Conservation (phyloP, 2,113 vertebrate species). For the Ptilonorhynchus violaceus region DNA sequence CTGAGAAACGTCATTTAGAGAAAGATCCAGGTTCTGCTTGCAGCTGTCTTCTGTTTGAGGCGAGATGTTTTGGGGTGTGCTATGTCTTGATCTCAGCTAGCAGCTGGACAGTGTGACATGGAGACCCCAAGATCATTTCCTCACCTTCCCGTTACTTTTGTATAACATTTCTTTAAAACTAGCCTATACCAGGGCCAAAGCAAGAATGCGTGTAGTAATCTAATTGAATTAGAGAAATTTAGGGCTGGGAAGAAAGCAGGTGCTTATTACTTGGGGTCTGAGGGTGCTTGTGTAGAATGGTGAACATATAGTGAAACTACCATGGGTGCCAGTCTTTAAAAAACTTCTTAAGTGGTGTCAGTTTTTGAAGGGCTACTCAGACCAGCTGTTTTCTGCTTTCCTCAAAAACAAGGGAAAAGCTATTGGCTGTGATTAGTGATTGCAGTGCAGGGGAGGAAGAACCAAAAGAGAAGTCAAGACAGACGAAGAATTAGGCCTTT, state of each 20-base stretch:
- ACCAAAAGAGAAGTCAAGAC: not conserved
- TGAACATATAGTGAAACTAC: not conserved
- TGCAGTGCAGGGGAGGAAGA: not conserved
- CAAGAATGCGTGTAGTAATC: not conserved
- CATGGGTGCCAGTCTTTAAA: not conserved
- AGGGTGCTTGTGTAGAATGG: not conserved
- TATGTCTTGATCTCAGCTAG: not conserved
- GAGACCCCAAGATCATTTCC: not conserved
- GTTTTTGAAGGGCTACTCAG: not conserved
- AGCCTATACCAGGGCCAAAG: not conserved
- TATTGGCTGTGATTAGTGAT: not conserved
- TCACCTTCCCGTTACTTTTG: not conserved
- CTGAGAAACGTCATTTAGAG: not conserved
- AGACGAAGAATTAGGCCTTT: not conserved
- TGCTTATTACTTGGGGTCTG: not conserved
- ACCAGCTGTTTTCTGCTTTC: not conserved
- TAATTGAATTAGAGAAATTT: not conserved
- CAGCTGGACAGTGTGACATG: not conserved
- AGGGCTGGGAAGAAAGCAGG: not conserved
- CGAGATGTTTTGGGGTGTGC: not conserved
- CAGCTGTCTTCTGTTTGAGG: not conserved
- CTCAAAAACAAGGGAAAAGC: not conserved
- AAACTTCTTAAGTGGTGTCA: not conserved
- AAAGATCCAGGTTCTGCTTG: not conserved
- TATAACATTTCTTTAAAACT: not conserved